These are phyloP conservation scores for Brachionus manjavacas DNA, from an alignment of 1,140 invertebrate species.

Conservation along the genomic window DNA sequence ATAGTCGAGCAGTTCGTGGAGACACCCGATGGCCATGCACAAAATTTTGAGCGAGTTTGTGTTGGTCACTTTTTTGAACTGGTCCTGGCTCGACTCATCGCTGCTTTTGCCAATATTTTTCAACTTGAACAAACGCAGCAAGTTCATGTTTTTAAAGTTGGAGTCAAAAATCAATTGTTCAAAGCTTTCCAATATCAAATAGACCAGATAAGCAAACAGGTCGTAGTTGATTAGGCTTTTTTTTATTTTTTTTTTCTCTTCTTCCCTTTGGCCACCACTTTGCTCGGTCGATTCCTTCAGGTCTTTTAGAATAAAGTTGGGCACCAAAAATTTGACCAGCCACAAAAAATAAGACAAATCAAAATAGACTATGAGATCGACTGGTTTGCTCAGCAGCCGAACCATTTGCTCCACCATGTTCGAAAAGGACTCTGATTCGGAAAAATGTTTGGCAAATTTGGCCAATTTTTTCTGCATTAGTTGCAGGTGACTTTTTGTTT, in stretches of 20 bases:
- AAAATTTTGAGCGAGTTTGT: slow-evolving; percentile 2
- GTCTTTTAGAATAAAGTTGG: background rate
- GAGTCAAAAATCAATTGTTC: slow-evolving; percentile 42
- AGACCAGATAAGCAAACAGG: slow-evolving; percentile 8
- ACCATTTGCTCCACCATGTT: slow-evolving; percentile 11
- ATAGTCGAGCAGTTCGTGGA: slow-evolving; percentile 4
- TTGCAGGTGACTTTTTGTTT: background rate
- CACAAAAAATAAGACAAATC: slow-evolving; percentile 37
- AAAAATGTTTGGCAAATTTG: background rate
- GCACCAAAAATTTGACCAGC: slow-evolving; percentile 28
- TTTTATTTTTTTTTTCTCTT: background rate
- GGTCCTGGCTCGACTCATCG: background rate
- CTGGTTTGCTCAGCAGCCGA: background rate
- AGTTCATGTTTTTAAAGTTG: slow-evolving; percentile 33
- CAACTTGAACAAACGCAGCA: background rate
- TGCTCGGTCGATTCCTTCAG: background rate
- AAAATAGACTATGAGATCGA: slow-evolving; percentile 7
- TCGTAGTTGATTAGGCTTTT: background rate
- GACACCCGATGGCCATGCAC: background rate
- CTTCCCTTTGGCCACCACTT: background rate
- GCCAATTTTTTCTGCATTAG: background rate
- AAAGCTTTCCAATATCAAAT: slow-evolving; percentile 28
- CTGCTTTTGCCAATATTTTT: background rate
- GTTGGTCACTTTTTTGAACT: slow-evolving; percentile 33
- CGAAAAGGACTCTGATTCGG: background rate